Conservation (phyloP, 2,797 vertebrate genomes). For the Peromyscus eremicus region DNA sequence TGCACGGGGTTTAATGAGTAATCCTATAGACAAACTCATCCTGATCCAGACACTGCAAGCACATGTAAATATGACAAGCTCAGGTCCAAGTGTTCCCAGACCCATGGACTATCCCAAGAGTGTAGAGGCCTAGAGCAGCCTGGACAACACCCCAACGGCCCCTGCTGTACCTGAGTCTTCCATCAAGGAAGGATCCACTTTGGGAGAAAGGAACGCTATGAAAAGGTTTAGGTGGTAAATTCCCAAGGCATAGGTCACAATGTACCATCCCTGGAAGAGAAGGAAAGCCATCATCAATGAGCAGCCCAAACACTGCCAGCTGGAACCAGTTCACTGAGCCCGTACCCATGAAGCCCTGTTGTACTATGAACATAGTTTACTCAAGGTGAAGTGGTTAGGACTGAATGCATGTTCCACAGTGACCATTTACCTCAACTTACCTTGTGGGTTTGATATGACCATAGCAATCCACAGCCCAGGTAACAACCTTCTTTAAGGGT, state of each 20-base stretch:
- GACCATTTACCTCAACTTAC: background rate
- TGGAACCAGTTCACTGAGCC: fast-evolving
- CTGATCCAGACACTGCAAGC: fast-evolving
- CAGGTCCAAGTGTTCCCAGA: background rate
- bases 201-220: conserved; percentile 99
- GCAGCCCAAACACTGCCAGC: background rate
- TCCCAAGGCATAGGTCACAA: conserved; percentile 93
- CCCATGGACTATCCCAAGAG: no score
- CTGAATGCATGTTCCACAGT: fast-evolving
- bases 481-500: background rate
- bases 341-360: fast-evolving
- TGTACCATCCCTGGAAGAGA: conserved; percentile 97
- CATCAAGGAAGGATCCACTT: conserved; percentile 98
- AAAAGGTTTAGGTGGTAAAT: conserved; percentile 99
- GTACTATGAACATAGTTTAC: background rate
- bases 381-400: background rate
- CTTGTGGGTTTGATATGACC: fast-evolving
- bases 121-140: background rate
- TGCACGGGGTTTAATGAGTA: background rate
- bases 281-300: background rate
- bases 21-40: background rate
- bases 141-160: fast-evolving
- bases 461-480: background rate
- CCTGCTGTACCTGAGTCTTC: conserved; percentile 94
- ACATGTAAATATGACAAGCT: background rate